Conservation (phyloP, 2,888 invertebrate genomes). For the Chydorus sphaericus region DNA sequence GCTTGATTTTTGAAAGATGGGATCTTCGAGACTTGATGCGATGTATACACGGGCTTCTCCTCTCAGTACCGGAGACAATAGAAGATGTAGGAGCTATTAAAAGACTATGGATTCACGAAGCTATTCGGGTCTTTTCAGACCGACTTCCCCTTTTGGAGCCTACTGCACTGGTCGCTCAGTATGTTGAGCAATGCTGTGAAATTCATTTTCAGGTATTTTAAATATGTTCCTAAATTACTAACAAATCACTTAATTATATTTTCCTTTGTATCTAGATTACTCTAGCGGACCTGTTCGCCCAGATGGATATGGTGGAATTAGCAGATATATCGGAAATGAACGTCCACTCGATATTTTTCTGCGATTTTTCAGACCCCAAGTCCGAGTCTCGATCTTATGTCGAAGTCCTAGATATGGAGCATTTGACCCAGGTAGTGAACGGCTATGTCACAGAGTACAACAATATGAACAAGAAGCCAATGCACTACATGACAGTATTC, state of each 20-base stretch:
- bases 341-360: constrained; percentile 51
- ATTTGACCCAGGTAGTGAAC: constrained; percentile 66
- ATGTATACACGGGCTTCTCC: constrained; percentile 57
- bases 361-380: constrained; percentile 90
- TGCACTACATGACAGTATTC: constrained; percentile 34
- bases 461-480: constrained; percentile 89
- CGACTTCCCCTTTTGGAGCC: constrained; percentile 58
- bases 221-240: constrained; percentile 54
- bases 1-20: too few relatives aligned
- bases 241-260: too few relatives aligned
- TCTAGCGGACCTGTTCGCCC: constrained; percentile 2
- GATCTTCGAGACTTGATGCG: background rate
- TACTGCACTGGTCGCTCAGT: constrained; percentile 62
- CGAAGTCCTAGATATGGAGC: constrained; percentile 70
- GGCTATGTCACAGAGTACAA: constrained; percentile 80
- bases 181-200: constrained; percentile 45
- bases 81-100: constrained; percentile 73
- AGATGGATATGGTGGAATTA: constrained; percentile 10
- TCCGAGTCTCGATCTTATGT: constrained; percentile 74
- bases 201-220: constrained; percentile 43
- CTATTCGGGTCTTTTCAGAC: constrained; percentile 81
- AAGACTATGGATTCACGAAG: constrained; percentile 86
- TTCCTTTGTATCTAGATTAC: too few relatives aligned
- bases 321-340: constrained; percentile 1
- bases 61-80: constrained; percentile 85